Conservation (phyloP, 1,140 invertebrate species). For the Pseudomyrmex sp. region DNA sequence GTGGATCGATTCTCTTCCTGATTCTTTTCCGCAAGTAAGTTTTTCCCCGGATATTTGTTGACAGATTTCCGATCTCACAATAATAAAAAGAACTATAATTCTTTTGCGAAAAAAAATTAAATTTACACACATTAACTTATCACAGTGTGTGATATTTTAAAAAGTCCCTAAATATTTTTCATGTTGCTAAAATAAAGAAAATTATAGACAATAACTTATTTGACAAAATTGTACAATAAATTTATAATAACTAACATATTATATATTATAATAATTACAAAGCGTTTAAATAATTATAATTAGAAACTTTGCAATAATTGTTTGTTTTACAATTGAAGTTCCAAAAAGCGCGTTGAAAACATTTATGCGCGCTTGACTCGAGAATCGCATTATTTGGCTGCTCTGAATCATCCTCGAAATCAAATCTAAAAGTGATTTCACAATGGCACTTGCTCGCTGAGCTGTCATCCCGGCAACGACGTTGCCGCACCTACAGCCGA, state of each 20-base stretch:
- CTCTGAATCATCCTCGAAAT: slow-evolving; percentile 52
- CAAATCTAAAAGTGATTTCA: slow-evolving; percentile 76
- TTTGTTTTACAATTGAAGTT: not conserved
- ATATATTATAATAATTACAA: not conserved
- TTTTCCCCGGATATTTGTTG: not conserved
- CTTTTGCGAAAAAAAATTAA: not conserved
- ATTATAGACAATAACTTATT: not conserved
- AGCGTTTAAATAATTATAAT: not conserved
- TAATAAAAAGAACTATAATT: not conserved
- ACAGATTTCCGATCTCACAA: not conserved
- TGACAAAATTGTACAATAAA: not conserved
- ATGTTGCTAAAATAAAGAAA: not conserved
- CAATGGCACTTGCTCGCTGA: slow-evolving; percentile 81
- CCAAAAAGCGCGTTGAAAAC: not conserved
- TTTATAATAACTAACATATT: not conserved
- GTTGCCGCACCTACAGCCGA: slow-evolving; percentile 66
- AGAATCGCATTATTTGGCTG: not conserved
- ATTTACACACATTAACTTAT: not conserved
- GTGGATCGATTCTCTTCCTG: not conserved
- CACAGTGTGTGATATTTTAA: no score
- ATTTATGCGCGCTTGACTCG: slow-evolving; percentile 1
- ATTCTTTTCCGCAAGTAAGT: not conserved
- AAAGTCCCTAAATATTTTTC: no score
- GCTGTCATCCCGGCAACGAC: slow-evolving; percentile 77
- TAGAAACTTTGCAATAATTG: not conserved